Evolutionary conservation across 1,140 invertebrate genomes (phyloP).

Genomic region (Calliopsis andreniformis): DNA sequence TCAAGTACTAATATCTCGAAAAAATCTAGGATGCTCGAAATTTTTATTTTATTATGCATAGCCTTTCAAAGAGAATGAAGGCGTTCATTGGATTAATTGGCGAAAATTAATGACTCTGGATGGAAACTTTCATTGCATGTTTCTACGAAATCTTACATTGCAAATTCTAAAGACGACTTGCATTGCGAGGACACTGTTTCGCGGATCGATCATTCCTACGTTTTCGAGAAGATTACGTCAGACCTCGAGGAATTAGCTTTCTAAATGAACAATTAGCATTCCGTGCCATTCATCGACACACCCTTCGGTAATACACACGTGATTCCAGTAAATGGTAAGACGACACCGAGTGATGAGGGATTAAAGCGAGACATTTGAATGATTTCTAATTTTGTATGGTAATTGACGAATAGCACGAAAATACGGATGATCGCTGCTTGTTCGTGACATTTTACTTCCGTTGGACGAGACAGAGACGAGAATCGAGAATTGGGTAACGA

Average conservation of each 20-base stretch:
- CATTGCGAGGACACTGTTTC: too few species aligned
- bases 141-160: background rate
- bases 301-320: slow-evolving; percentile 4
- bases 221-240: slow-evolving; percentile 14
- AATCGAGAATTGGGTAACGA: background rate
- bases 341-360: too few species aligned
- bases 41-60: too few species aligned
- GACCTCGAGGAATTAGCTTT: slow-evolving; percentile 13
- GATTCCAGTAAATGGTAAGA: background rate
- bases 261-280: slow-evolving; percentile 13
- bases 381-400: too few species aligned
- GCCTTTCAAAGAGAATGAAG: too few species aligned
- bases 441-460: background rate
- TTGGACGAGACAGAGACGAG: background rate
- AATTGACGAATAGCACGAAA: background rate
- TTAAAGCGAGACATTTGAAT: too few species aligned
- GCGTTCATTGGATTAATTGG: too few species aligned
- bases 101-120: too few species aligned
- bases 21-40: too few species aligned
- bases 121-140: too few species aligned
- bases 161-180: background rate
- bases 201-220: background rate
- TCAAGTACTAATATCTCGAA: too few species aligned
- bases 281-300: slow-evolving; percentile 6
- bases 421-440: background rate